Percentiles rank a stretch among this genome's conserved stretches.
Conservation (phyloP, 2,113 vertebrate species). For the Charina bottae region DNA sequence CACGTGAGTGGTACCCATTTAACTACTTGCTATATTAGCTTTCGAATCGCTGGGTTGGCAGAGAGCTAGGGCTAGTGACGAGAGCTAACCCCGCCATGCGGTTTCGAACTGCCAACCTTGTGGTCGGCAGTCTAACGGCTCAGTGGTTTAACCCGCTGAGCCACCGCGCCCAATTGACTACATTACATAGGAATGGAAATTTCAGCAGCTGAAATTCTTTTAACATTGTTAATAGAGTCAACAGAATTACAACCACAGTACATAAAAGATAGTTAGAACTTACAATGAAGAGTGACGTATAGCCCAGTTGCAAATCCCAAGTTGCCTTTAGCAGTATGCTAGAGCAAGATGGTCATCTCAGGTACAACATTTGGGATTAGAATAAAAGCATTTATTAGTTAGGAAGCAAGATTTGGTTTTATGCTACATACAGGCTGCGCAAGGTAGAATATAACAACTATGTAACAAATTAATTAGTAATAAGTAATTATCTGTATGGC, state of each 20-base stretch:
- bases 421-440: not conserved
- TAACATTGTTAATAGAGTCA: not conserved
- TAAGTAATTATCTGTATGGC: not conserved
- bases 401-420: not conserved
- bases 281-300: not conserved
- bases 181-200: not conserved
- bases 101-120: too few relatives aligned
- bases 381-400: not conserved
- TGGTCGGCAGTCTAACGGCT: too few relatives aligned
- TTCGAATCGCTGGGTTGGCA: too few relatives aligned
- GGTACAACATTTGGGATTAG: not conserved
- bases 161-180: too few relatives aligned
- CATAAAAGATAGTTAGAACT: not conserved
- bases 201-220: not conserved
- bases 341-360: not conserved
- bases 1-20: too few relatives aligned
- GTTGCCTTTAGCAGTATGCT: not conserved
- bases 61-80: too few relatives aligned
- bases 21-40: too few relatives aligned
- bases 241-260: not conserved
- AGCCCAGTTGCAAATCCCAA: not conserved
- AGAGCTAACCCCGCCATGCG: too few relatives aligned
- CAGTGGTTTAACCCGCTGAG: too few relatives aligned
- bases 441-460: not conserved
- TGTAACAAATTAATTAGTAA: not conserved